A percentile compares a stretch with the other conserved stretches of the same genome.
Conservation (phyloP, 2,888 invertebrate species). For the Bombylius discolor region DNA sequence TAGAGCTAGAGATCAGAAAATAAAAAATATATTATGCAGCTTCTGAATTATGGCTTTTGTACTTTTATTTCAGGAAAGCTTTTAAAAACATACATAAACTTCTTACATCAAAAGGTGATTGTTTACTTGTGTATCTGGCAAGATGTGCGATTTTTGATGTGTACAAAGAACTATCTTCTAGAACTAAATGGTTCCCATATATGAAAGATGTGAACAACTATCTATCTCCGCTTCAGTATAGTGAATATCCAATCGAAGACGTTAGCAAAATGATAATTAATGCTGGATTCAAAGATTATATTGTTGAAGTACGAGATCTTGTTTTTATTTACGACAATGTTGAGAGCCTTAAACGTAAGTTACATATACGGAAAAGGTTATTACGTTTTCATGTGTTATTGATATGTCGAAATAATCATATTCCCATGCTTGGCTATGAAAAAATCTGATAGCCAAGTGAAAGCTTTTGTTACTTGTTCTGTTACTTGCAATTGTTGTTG, state of each 20-base stretch:
- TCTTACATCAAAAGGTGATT: constrained; percentile 53
- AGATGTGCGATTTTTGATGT: constrained; percentile 55
- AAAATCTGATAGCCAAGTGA: too few species aligned
- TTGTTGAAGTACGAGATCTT: constrained; percentile 46
- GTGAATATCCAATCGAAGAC: constrained; percentile 43
- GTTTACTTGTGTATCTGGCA: constrained; percentile 53
- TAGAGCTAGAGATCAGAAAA: too few species aligned
- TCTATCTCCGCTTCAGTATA: constrained; percentile 55
- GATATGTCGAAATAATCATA: too few species aligned
- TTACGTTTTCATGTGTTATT: too few species aligned
- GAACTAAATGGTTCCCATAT: constrained; percentile 47
- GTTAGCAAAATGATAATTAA: constrained; percentile 42
- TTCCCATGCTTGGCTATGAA: too few species aligned
- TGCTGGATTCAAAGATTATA: constrained; percentile 46
- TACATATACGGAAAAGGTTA: too few species aligned
- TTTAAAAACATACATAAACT: constrained; percentile 51
- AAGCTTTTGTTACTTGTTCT: too few species aligned
- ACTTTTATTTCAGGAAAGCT: constrained; percentile 40
- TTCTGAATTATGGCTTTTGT: not conserved
- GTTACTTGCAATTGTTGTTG: too few species aligned
- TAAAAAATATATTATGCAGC: too few species aligned
- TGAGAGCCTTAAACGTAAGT: constrained; percentile 43
- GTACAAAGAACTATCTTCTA: constrained; percentile 46
- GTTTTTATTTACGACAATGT: constrained; percentile 45
- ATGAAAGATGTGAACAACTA: constrained; percentile 51